phyloP scores from a whole-genome alignment of 2,888 invertebrate genomes.

The Protonemura montana region DNA sequence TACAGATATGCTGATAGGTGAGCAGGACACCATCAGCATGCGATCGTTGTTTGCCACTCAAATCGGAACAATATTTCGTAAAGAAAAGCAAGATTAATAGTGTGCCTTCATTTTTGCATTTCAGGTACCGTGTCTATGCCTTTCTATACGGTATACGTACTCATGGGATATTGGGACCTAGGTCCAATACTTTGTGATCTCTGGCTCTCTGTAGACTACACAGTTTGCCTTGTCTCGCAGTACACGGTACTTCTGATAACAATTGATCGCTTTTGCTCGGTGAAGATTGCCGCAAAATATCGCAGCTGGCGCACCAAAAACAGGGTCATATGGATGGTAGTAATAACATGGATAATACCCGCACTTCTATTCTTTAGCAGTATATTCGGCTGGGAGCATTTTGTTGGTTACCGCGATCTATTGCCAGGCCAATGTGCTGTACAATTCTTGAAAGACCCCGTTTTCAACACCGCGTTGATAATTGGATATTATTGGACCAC shows the following conservation, averaged over 20 bases:
- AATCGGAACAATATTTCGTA: too few relatives aligned
- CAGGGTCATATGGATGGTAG: slow-evolving; percentile 93
- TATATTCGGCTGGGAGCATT: slow-evolving; percentile 99
- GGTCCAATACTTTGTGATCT: slow-evolving; percentile 96
- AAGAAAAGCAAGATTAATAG: too few relatives aligned
- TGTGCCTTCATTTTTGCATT: slow-evolving; percentile 51
- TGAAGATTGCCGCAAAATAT: slow-evolving; percentile 97
- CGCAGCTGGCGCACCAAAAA: slow-evolving; percentile 95
- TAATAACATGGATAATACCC: slow-evolving; percentile 96
- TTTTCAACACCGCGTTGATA: slow-evolving; percentile 96
- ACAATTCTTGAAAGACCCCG: slow-evolving; percentile 95
- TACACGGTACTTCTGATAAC: slow-evolving; percentile 99
- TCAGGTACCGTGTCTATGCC: slow-evolving; percentile 97
- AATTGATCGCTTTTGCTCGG: slow-evolving; percentile 97
- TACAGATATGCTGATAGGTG: slow-evolving; percentile 95
- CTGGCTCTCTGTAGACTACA: slow-evolving; percentile 99
- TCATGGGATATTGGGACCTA: slow-evolving; percentile 96
- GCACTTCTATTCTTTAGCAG: slow-evolving; percentile 95
- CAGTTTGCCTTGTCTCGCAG: slow-evolving; percentile 97
- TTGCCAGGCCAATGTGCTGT: slow-evolving; percentile 91
- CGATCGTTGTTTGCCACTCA: too few relatives aligned
- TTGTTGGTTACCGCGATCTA: slow-evolving; percentile 90
- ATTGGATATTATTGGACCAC: slow-evolving; percentile 98
- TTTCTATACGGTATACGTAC: slow-evolving; percentile 96
- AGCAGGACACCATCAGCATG: slow-evolving; percentile 52